Evolutionary conservation across 1,140 invertebrate genomes (phyloP).

Genomic region (Lysiphlebus fabarum): DNA sequence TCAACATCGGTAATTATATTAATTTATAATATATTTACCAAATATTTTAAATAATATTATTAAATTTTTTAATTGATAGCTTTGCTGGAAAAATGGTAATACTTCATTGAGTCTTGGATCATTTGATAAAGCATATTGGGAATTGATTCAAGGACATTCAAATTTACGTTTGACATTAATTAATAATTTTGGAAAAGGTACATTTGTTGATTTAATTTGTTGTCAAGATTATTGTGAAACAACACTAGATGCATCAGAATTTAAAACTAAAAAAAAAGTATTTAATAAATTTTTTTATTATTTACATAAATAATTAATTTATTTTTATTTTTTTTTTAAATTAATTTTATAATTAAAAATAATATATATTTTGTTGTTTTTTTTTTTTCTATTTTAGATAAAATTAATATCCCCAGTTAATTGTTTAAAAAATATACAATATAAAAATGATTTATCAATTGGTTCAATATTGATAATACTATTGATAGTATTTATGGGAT

Average conservation of each 20-base stretch:
- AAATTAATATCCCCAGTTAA: conserved; percentile 20
- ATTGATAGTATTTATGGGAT: conserved; percentile 33
- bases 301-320: neutral
- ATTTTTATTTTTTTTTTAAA: neutral
- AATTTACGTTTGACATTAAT: too few species aligned
- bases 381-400: conserved; percentile 30
- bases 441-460: conserved; percentile 32
- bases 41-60: neutral
- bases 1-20: conserved; percentile 24
- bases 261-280: neutral
- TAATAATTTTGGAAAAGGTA: too few species aligned
- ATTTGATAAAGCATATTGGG: too few species aligned
- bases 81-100: too few species aligned
- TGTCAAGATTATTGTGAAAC: too few species aligned
- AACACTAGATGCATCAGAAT: too few species aligned
- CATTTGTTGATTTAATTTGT: too few species aligned
- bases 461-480: conserved; percentile 42
- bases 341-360: neutral
- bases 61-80: neutral
- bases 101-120: too few species aligned
- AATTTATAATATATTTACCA: neutral
- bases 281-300: neutral
- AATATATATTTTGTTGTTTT: neutral
- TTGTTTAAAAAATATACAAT: conserved; percentile 21
- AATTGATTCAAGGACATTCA: too few species aligned